These are phyloP conservation scores for Xiphydria camelus DNA, from an alignment of 2,888 invertebrate genomes.

Conservation along the genomic window DNA sequence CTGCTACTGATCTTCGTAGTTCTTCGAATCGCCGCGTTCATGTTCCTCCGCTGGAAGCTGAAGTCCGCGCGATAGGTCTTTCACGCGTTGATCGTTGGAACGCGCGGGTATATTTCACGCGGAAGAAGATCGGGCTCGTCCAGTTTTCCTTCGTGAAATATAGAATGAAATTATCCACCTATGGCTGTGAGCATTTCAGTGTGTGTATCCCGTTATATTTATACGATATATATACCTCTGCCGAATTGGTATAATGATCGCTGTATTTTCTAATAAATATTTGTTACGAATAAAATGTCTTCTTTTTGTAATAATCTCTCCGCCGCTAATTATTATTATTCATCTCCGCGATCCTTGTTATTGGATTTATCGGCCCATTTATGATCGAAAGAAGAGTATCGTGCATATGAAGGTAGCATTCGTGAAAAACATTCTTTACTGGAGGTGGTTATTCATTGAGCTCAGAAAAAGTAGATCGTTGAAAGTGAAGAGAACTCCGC, in stretches of 20 bases:
- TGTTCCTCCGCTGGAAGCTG: constrained; percentile 86
- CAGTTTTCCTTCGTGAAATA: not conserved
- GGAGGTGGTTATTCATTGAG: too few species aligned
- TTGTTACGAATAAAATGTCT: constrained; percentile 39
- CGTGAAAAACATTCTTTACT: too few species aligned
- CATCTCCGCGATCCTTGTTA: too few species aligned
- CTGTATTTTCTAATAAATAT: constrained; percentile 30
- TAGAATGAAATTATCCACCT: constrained; percentile 6
- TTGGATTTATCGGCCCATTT: too few species aligned
- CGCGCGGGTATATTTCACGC: not conserved
- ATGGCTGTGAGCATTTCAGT: constrained; percentile 44
- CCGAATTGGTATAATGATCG: constrained; percentile 23
- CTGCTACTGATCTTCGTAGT: constrained; percentile 78
- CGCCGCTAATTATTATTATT: too few species aligned
- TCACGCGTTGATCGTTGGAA: not conserved
- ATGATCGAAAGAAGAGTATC: too few species aligned
- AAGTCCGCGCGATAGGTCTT: constrained; percentile 72
- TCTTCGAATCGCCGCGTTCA: constrained; percentile 78
- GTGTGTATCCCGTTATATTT: constrained; percentile 4
- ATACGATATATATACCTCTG: constrained; percentile 3
- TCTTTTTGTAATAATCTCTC: constrained; percentile 29
- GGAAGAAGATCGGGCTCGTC: not conserved
- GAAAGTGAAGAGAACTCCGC: too few species aligned
- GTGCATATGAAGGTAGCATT: too few species aligned
- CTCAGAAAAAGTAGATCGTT: too few species aligned